Base-by-base conservation (phyloP, 1,140 invertebrate genomes). In the Zophobas atratus region DNA sequence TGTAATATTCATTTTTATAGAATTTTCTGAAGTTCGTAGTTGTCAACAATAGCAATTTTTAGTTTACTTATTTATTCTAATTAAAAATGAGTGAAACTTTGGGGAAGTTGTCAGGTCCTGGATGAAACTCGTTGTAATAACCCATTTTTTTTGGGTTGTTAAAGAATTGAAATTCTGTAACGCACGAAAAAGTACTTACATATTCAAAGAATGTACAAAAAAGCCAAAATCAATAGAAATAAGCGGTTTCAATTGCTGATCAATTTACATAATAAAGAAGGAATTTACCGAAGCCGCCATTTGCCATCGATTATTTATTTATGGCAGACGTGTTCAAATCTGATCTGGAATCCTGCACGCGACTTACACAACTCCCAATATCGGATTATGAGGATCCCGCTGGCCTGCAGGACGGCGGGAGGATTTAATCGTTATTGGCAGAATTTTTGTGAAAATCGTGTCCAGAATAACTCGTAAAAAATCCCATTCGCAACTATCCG, bases 351-450 rank as follows among this genome's bases (percentile, higher is more conserved):
- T 70, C 63, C 63, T 20, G 33, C 63, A 70, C 63, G 63, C 63
- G 63, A 70, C 63, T 70, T n/a, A 2, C 33, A 41, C 63, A 70
- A 70, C 63, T 70, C 43, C 39, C 63, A 41, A 41, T 70, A 70
- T 63, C 57, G 36, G 63, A 71, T 71, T 71, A 71, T 20, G 32
- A 35, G 41, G 41, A 71, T 39, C 6, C 38, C 20, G 38, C 36
- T 70, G 63, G 6, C 63, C 34, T 51, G 20, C 49, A 48, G 6
- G n/a, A 48, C 38, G 39, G n/a, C 43, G 35, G 4, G 32, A 32
- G 2, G 67, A 71, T 2, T 71, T 48, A 71, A 71, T 71, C 67
- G 48, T 71, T 71, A 46, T 71, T 71, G 67, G 67, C 67, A 46
- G 6, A 71, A 32, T 41, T 71, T 46, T 46, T 46, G 6, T 38